Evolutionary conservation across 2,797 vertebrate species (phyloP), one percentile per base, ranked within the genome.

Genomic region (Numenius phaeopus): DNA sequence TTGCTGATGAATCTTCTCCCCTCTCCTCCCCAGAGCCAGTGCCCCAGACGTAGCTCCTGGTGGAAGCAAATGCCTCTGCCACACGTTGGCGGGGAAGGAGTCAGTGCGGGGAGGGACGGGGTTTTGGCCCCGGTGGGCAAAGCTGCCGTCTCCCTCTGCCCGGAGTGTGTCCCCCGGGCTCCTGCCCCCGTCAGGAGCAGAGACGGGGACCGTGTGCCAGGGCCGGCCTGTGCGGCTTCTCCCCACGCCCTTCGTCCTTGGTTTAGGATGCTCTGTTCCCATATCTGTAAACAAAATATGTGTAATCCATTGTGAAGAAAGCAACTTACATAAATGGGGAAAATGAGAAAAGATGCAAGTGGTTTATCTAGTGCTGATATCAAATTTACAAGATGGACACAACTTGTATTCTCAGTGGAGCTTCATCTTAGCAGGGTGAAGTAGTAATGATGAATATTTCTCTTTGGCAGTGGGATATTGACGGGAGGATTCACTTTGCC

Each of bases 111-210:
- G 47, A 32, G 55, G 46, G 13, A 24, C 2, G 0, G 34, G 15
- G 32, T 8, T 34, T 64, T 16, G 44, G 32, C 34, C 54, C 22
- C 1, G 0, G 14, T 3, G 27, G 18, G 37, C 71, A 40, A 34
- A 59, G 71, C 50, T 23, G 29, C 39, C 20, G 2, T 34, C 46
- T 77, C 23, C 2, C 0, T 9, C 39, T 11, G 37, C 37, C 15
- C 26, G 30, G 40, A 70, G 15, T 3, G 0, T 19, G 27, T 34
- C 22, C 62, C 5, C 4, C 1, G 0, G 21, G 26, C 62, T 59
- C 34, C 21, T 18, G 7, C 14, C 10, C 34, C 15, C 29, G 2
- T 10, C 14, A 1, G 5, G 16, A 70, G 73, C 55, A 54, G 29
- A 21, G 34, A 21, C 12, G 9, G 54, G 20, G 54, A 10, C 1